These are phyloP conservation scores for Zosterops japonicus DNA, from an alignment of 2,113 vertebrate genomes.

Conservation along the genomic window DNA sequence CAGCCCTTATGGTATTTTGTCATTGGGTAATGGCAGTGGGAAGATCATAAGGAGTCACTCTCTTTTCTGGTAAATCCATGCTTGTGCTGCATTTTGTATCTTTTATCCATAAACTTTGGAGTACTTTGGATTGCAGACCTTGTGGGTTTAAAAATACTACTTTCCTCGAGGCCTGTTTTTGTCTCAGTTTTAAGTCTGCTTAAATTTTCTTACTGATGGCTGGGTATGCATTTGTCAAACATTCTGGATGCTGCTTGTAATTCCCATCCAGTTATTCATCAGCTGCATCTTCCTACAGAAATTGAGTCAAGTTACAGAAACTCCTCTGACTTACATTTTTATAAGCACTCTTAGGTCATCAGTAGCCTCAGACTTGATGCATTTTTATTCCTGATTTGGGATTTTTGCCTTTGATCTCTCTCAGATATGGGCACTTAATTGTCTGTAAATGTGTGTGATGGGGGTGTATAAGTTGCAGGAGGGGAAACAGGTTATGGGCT, in stretches of 20 bases:
- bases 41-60: neutral
- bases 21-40: neutral
- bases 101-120: neutral
- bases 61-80: neutral
- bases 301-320: neutral
- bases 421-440: neutral
- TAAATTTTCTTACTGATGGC: neutral
- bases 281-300: neutral
- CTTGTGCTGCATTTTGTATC: neutral
- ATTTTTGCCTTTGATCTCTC: neutral
- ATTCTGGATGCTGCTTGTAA: neutral
- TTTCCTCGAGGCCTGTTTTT: neutral
- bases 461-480: neutral
- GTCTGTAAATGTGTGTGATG: neutral
- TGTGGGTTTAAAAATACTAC: neutral
- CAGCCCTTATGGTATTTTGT: neutral
- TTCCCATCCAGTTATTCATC: neutral
- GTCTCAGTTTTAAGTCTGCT: neutral
- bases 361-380: neutral
- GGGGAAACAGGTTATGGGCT: neutral
- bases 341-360: neutral
- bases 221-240: neutral
- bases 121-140: neutral
- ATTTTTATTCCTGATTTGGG: neutral
- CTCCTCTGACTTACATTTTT: neutral